Percentiles rank a stretch among this genome's conserved stretches.
Evolutionary conservation across 2,797 vertebrate genomes (phyloP).

Genomic region (Brachyrhaphis roseni): DNA sequence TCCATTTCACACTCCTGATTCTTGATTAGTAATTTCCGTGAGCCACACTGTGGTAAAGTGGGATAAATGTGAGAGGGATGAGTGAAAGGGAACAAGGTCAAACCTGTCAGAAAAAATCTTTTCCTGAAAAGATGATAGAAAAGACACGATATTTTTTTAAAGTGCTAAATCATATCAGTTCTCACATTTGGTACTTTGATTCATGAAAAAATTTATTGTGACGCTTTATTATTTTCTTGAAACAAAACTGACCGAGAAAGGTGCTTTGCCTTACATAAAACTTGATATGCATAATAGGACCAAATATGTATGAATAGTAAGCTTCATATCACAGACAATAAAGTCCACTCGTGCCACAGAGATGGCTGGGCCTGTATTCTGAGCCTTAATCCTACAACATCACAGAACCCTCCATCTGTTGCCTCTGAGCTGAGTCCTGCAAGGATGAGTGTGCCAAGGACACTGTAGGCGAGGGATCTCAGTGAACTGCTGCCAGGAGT

Average conservation of each 20-base stretch:
- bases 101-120: conserved; percentile 29
- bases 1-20: conserved; percentile 63
- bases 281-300: conserved; percentile 27
- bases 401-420: conserved; percentile 88
- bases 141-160: conserved; percentile 8
- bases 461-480: conserved; percentile 82
- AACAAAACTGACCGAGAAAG: conserved; percentile 12
- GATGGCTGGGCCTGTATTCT: conserved; percentile 82
- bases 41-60: conserved; percentile 42
- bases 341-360: conserved; percentile 80
- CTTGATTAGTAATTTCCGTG: conserved; percentile 53
- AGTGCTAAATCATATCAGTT: conserved; percentile 12
- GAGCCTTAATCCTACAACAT: conserved; percentile 86
- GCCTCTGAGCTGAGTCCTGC: conserved; percentile 82
- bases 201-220: not conserved
- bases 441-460: conserved; percentile 83
- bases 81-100: conserved; percentile 48
- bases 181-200: not conserved
- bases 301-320: conserved; percentile 67
- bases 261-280: conserved; percentile 18
- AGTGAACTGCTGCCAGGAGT: conserved; percentile 77
- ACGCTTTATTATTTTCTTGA: not conserved
- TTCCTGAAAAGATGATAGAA: conserved; percentile 15
- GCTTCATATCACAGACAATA: conserved; percentile 82
- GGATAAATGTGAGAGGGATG: conserved; percentile 26